A percentile compares a stretch with the other conserved stretches of the same genome.
These are phyloP conservation scores for Telmatherina bonti DNA, from an alignment of 2,797 vertebrate genomes.

Conservation along the genomic window DNA sequence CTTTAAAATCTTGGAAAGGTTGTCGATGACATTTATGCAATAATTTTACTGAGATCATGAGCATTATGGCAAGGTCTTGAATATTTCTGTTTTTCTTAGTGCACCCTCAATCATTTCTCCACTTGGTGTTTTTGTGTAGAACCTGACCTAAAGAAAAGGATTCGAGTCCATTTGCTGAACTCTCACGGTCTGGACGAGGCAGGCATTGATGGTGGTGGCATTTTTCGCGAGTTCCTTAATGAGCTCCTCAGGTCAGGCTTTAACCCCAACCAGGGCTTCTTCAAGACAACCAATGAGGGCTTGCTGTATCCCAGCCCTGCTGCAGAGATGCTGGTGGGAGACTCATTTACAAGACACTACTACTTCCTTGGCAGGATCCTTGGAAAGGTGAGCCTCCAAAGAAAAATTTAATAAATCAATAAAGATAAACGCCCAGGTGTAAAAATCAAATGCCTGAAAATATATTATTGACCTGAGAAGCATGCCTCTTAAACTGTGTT, in stretches of 20 bases:
- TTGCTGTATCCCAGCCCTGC: constrained; percentile 95
- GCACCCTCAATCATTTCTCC: constrained; percentile 8
- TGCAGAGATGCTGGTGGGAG: constrained; percentile 94
- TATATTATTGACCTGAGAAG: no score
- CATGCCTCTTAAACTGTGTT: no score
- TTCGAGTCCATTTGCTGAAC: constrained; percentile 96
- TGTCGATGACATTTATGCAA: constrained; percentile 26
- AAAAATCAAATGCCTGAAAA: not conserved
- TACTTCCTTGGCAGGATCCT: constrained; percentile 98
- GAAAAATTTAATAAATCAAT: not conserved
- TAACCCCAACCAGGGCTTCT: constrained; percentile 99
- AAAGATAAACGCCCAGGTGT: not conserved
- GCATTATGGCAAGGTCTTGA: constrained; percentile 15
- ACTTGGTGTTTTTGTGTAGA: no score
- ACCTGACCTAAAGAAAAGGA: constrained; percentile 94
- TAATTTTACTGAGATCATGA: constrained; percentile 16
- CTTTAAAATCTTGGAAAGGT: not conserved
- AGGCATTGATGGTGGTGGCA: constrained; percentile 97
- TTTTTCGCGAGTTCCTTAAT: constrained; percentile 97
- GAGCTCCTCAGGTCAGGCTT: constrained; percentile 97
- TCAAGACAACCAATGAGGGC: constrained; percentile 97
- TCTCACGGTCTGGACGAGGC: constrained; percentile 97
- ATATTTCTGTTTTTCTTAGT: not conserved
- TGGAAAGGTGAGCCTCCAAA: constrained; percentile 89
- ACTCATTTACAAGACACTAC: constrained; percentile 95